These are phyloP conservation scores for Asarcornis scutulata DNA, from an alignment of 2,113 vertebrate genomes.

Conservation along the genomic window DNA sequence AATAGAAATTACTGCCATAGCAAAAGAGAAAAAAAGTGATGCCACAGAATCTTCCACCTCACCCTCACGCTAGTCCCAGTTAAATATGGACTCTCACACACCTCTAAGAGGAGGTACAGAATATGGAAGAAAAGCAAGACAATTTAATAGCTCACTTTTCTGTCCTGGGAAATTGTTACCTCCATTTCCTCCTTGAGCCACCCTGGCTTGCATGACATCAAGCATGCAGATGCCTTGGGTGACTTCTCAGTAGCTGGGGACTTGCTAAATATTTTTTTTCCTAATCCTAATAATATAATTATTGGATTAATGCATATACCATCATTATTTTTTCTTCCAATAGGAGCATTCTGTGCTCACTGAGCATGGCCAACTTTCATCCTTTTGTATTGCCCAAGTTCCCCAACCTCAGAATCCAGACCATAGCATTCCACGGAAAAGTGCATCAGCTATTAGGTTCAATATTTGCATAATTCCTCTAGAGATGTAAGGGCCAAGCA, in stretches of 20 bases:
- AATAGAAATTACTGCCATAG: neutral
- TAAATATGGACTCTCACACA: neutral
- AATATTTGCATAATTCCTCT: neutral
- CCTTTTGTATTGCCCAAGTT: neutral
- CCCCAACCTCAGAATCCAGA: neutral
- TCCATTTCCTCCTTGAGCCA: neutral
- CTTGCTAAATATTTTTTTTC: neutral
- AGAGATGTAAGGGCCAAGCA: neutral
- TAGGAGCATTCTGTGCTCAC: neutral
- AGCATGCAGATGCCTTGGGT: neutral
- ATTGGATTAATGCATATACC: neutral
- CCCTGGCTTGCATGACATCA: neutral
- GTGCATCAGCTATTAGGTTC: neutral
- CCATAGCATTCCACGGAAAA: neutral
- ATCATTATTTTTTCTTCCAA: neutral
- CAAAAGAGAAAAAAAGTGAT: neutral
- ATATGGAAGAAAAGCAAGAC: neutral
- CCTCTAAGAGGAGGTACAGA: neutral
- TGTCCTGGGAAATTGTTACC: neutral
- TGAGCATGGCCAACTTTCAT: neutral
- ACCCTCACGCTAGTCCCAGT: fast-evolving
- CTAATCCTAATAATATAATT: neutral
- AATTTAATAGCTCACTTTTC: neutral
- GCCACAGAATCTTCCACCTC: neutral
- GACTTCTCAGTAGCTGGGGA: fast-evolving